Conservation (phyloP, 2,113 vertebrate species). For the Benthochromis sp. region DNA sequence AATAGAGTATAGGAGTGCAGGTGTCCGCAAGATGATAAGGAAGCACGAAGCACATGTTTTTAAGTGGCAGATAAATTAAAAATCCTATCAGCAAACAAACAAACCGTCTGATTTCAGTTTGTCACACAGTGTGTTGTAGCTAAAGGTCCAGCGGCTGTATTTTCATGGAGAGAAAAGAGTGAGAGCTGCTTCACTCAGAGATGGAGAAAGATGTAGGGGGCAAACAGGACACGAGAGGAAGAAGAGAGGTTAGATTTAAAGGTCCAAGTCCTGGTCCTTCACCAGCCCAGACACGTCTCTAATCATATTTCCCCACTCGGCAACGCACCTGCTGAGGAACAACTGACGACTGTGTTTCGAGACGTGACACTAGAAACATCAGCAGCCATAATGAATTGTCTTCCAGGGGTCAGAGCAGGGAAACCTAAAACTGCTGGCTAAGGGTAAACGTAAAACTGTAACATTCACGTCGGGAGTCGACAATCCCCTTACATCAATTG, state of each 20-base stretch:
- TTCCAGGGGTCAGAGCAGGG: neutral
- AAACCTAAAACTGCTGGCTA: neutral
- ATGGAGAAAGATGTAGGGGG: neutral
- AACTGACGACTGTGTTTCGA: neutral
- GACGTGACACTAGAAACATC: neutral
- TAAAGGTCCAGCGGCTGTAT: neutral
- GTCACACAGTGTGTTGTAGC: neutral
- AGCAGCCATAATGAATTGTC: neutral
- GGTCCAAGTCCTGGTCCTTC: neutral
- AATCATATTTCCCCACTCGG: rapidly evolving
- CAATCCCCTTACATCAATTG: neutral
- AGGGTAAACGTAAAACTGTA: neutral
- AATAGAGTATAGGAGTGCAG: neutral
- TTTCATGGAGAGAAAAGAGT: neutral
- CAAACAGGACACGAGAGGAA: neutral
- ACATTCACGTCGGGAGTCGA: neutral
- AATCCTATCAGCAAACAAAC: neutral
- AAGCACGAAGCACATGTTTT: neutral
- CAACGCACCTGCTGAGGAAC: neutral
- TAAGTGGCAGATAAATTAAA: neutral
- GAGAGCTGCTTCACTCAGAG: neutral
- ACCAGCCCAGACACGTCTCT: neutral
- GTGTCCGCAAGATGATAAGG: neutral
- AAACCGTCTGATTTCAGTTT: neutral
- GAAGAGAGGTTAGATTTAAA: neutral